Base-by-base conservation (phyloP, 1,140 invertebrate genomes). In the Zaprionus davidi region DNA sequence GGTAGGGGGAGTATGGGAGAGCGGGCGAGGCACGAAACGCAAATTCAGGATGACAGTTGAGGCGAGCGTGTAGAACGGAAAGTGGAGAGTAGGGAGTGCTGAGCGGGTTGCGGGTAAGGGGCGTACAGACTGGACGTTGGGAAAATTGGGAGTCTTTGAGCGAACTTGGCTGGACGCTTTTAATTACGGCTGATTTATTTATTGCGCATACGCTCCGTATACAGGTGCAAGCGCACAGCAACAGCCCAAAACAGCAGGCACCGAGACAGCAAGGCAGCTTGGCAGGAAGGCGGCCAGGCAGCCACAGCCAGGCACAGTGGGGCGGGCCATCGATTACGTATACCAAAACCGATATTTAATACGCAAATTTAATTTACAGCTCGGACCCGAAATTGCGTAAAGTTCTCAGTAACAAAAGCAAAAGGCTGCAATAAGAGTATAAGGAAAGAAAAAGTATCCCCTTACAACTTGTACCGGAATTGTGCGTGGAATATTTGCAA, bases 161-260 rank as follows among this genome's bases (percentile, higher is more conserved):
- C 41, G 53, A 71, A 64, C 72, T 71, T 71, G 51, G 58, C 60
- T 46, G 68, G 60, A 59, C 60, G 60, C 74, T 82, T 87, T 86
- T 86, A 86, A 86, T 86, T 86, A 87, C 83, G 66, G 44, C 79
- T 87, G 82, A 86, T 86, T 86, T 86, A 83, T 83, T 85, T 83
- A 83, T 83, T 83, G 81, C 81, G 81, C 78, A 84, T 81, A 85
- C 82, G 82, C 66, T 67, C 56, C 79, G 83, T 64, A 55, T 82
- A 66, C 56, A 75, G 72, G 67, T 64, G 72, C 78, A 68, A 59
- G 41, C 34, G 22, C 26, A 36, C 38, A 34, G 31, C 31, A 34
- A 34, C 31, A 34, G 31, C 9, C 38, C 65, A 44, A 36, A 65
- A 65, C 51, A 41, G 49, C 56, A 36, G 26, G 62, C 63, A 34